Conservation (phyloP, 1,140 invertebrate species). For the Meloidogyne floridensis region DNA sequence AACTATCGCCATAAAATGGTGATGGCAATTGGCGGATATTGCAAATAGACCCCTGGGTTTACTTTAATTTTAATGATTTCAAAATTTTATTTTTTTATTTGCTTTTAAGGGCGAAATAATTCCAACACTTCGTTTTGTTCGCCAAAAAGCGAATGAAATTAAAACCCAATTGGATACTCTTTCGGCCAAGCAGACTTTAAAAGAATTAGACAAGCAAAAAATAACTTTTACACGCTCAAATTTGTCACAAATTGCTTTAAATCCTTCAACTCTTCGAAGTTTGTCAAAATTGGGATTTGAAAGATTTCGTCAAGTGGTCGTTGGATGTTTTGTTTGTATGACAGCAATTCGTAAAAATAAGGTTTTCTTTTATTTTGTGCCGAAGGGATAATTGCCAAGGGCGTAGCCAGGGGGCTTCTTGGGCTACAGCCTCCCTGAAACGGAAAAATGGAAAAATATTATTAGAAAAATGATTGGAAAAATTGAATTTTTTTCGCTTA, state of each 20-base stretch:
- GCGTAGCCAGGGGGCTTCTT: no score
- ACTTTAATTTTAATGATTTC: background rate
- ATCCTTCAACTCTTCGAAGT: slow-evolving; percentile 16
- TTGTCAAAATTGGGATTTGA: slow-evolving; percentile 25
- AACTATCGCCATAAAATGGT: no score
- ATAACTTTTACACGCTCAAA: background rate
- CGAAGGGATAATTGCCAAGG: no score
- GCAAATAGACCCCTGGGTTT: no score
- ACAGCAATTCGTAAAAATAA: slow-evolving; percentile 24
- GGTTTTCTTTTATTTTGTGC: background rate
- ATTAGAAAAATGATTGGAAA: no score
- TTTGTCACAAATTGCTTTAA: slow-evolving; percentile 24
- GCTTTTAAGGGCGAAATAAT: background rate
- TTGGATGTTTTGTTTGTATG: slow-evolving; percentile 28
- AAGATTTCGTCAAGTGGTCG: slow-evolving; percentile 9
- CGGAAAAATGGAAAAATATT: no score
- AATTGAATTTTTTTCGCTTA: no score
- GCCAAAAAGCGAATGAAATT: slow-evolving; percentile 9
- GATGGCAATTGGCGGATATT: no score
- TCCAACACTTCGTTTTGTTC: slow-evolving; percentile 23
- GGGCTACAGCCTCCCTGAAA: no score
- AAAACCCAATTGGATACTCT: background rate
- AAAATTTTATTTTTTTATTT: background rate
- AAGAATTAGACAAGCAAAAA: background rate
- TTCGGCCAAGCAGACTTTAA: background rate